These are phyloP conservation scores for Labrus mixtus DNA, from an alignment of 2,113 vertebrate genomes.

Conservation along the genomic window DNA sequence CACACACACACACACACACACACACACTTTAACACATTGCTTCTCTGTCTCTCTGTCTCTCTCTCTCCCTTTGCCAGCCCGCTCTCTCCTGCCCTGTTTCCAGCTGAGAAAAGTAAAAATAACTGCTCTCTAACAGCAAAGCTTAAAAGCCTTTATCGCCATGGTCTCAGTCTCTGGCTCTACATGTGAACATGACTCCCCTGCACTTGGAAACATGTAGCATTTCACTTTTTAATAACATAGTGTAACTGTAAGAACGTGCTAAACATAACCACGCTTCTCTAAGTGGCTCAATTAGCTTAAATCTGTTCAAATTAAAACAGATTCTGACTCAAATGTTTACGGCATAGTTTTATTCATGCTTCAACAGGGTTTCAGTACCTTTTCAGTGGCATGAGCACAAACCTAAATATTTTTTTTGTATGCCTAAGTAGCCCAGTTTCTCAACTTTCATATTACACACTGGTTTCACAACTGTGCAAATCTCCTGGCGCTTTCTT, in stretches of 20 bases:
- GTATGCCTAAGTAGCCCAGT: neutral
- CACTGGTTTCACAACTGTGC: neutral
- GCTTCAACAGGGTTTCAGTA: neutral
- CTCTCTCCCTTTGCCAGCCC: conserved; percentile 39
- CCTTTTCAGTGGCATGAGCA: too few species aligned
- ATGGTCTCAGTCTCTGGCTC: conserved; percentile 53
- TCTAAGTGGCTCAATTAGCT: conserved; percentile 15
- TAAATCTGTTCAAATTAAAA: neutral
- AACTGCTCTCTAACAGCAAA: conserved; percentile 63
- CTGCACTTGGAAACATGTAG: conserved; percentile 34
- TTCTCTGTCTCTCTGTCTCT: conserved; percentile 27
- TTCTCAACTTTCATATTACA: neutral
- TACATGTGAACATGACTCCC: conserved; percentile 50
- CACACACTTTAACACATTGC: conserved; percentile 15
- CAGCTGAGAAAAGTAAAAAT: conserved; percentile 76
- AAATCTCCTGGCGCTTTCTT: too few species aligned
- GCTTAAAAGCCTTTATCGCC: conserved; percentile 58
- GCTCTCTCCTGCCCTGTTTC: conserved; percentile 66
- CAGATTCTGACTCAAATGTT: neutral
- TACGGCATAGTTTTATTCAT: neutral
- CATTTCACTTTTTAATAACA: conserved; percentile 28
- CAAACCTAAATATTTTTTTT: neutral
- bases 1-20: conserved; percentile 23
- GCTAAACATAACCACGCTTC: neutral
- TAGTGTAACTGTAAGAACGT: neutral